phyloP scores from a whole-genome alignment of 2,888 invertebrate genomes.

The Synergus gifuensis region DNA sequence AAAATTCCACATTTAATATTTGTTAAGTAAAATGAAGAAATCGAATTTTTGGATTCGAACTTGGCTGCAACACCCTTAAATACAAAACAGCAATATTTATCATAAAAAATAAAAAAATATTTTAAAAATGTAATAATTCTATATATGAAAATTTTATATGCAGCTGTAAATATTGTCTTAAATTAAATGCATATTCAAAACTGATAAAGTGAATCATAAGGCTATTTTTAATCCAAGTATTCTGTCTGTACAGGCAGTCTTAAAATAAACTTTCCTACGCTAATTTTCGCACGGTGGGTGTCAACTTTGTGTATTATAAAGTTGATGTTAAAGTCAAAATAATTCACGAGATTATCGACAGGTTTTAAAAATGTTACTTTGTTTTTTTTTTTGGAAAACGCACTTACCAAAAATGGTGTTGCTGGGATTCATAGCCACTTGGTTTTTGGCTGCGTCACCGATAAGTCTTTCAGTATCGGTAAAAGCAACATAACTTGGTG shows the following conservation, averaged over 20 bases:
- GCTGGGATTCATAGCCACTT: constrained; percentile 91
- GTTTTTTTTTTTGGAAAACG: background rate
- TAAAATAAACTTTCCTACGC: constrained; percentile 25
- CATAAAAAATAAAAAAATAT: no score
- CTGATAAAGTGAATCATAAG: constrained; percentile 9
- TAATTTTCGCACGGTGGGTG: constrained; percentile 13
- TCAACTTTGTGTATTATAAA: background rate
- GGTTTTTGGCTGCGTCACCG: constrained; percentile 93
- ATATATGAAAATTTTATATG: no score
- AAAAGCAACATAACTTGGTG: constrained; percentile 93
- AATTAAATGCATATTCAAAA: background rate
- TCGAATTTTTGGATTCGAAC: no score
- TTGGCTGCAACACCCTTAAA: no score
- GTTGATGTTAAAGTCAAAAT: background rate
- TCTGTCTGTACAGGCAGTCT: background rate
- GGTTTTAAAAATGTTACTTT: background rate
- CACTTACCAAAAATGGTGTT: constrained; percentile 90
- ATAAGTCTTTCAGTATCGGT: constrained; percentile 91
- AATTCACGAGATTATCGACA: background rate
- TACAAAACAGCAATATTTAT: no score
- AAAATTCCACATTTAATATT: no score
- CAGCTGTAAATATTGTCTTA: no score
- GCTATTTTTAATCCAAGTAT: background rate
- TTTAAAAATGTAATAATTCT: no score
- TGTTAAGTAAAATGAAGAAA: no score